A percentile compares a stretch with the other conserved stretches of the same genome.
phyloP scores from a whole-genome alignment of 2,797 vertebrate genomes.

The Oreonectes daqikongensis region DNA sequence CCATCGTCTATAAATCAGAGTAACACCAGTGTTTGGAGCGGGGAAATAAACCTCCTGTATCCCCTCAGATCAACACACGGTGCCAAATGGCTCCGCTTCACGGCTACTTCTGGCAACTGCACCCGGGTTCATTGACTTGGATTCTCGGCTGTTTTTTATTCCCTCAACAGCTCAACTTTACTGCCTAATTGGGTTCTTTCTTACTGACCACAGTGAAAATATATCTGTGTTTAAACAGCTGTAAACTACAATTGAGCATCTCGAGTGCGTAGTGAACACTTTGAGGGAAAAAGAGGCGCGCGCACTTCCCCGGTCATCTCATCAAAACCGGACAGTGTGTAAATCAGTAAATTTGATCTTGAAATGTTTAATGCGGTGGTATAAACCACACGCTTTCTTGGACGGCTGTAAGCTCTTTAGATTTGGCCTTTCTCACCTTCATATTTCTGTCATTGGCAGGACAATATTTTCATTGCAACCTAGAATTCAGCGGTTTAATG shows the following conservation, averaged over 20 bases:
- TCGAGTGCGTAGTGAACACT: slow-evolving; percentile 51
- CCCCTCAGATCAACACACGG: slow-evolving; percentile 20
- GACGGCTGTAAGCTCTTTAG: slow-evolving; percentile 19
- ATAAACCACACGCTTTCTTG: slow-evolving; percentile 33
- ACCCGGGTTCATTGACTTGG: slow-evolving; percentile 29
- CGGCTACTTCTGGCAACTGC: slow-evolving; percentile 46
- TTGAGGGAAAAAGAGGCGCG: slow-evolving; percentile 22
- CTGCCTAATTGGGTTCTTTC: slow-evolving; percentile 57
- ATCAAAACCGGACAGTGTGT: slow-evolving; percentile 36
- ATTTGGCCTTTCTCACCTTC: slow-evolving; percentile 31
- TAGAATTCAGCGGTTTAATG: slow-evolving; percentile 44
- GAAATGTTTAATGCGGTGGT: slow-evolving; percentile 51
- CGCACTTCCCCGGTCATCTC: slow-evolving; percentile 12
- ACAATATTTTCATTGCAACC: slow-evolving; percentile 49
- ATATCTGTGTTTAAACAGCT: slow-evolving; percentile 60
- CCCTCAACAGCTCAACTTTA: slow-evolving; percentile 51
- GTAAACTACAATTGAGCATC: slow-evolving; percentile 57
- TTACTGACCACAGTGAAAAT: slow-evolving; percentile 56
- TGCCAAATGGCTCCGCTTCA: slow-evolving; percentile 55
- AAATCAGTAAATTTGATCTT: slow-evolving; percentile 50
- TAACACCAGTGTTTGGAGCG: slow-evolving; percentile 56
- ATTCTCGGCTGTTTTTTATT: slow-evolving; percentile 26
- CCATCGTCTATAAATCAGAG: slow-evolving; percentile 57
- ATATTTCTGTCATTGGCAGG: slow-evolving; percentile 42
- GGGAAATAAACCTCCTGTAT: slow-evolving; percentile 51